A percentile compares a stretch with the other conserved stretches of the same genome.
Conservation (phyloP, 2,113 vertebrate genomes). For the Leiothrix lutea region DNA sequence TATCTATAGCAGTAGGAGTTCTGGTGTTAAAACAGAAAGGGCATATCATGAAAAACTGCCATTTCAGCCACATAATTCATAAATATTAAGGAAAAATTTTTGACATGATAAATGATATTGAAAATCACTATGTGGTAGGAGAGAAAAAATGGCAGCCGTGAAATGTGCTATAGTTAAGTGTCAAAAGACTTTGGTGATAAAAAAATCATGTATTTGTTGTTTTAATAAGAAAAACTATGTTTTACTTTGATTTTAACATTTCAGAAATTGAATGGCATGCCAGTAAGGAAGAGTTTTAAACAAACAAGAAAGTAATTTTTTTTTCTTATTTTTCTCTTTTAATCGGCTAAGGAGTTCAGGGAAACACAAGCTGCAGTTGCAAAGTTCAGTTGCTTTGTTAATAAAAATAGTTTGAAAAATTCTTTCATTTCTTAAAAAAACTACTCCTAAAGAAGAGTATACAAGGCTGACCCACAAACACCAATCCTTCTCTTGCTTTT, state of each 20-base stretch:
- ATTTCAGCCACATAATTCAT: not conserved
- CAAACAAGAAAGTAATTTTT: not conserved
- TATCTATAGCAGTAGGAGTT: not conserved
- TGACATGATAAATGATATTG: not conserved
- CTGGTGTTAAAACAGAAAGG: not conserved
- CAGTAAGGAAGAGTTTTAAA: not conserved
- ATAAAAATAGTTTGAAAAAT: not conserved
- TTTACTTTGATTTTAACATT: not conserved
- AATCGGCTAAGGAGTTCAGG: not conserved
- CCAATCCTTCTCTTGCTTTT: not conserved
- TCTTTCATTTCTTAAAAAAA: not conserved
- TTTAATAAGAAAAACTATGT: not conserved
- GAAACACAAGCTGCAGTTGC: not conserved
- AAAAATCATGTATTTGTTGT: not conserved
- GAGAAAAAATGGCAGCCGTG: not conserved
- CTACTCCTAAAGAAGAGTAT: not conserved
- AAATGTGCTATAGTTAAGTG: not conserved
- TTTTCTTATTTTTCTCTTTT: not conserved
- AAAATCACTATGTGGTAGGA: not conserved
- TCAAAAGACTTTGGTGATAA: not conserved
- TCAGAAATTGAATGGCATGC: not conserved
- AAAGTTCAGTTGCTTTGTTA: not conserved
- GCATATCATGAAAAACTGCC: not conserved
- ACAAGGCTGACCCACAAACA: not conserved
- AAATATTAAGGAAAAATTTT: not conserved